Evolutionary conservation across 2,113 vertebrate genomes (phyloP).

Genomic region (Megaceryle torquata): DNA sequence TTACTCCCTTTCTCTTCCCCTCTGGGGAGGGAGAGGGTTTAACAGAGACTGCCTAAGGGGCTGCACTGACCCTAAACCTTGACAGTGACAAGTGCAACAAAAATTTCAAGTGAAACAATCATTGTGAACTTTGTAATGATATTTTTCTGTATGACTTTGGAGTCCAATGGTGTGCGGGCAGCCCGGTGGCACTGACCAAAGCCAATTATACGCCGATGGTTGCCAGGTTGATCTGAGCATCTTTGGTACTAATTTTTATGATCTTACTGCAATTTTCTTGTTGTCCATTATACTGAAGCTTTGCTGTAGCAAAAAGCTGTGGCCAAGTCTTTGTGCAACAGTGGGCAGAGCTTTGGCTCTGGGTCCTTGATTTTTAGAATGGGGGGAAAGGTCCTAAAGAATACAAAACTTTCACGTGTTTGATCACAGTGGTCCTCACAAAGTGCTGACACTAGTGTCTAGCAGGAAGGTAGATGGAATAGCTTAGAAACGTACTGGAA

Average conservation of each 20-base stretch:
- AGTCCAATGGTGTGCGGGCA: not conserved
- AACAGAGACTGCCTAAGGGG: too few species aligned
- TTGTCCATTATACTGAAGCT: not conserved
- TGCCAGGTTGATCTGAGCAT: not conserved
- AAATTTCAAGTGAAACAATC: not conserved
- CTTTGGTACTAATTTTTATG: not conserved
- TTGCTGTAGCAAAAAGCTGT: accelerated
- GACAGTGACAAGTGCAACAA: not conserved
- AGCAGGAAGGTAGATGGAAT: not conserved
- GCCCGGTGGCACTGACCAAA: not conserved
- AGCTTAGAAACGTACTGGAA: not conserved
- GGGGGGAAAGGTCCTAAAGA: slow-evolving; percentile 46
- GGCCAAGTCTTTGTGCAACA: slow-evolving; percentile 12
- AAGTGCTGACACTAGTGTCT: not conserved
- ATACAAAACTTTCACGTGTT: not conserved
- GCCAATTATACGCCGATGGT: not conserved
- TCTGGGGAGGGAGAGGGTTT: too few species aligned
- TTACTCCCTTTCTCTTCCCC: too few species aligned
- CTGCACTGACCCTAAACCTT: too few species aligned
- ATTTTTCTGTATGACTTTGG: not conserved
- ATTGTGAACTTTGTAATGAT: not conserved
- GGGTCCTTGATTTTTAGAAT: slow-evolving; percentile 67
- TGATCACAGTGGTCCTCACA: not conserved
- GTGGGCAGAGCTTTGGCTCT: not conserved
- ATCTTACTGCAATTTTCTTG: not conserved